Base-by-base conservation (phyloP, 2,797 vertebrate species). In the Ciconia nigra region DNA sequence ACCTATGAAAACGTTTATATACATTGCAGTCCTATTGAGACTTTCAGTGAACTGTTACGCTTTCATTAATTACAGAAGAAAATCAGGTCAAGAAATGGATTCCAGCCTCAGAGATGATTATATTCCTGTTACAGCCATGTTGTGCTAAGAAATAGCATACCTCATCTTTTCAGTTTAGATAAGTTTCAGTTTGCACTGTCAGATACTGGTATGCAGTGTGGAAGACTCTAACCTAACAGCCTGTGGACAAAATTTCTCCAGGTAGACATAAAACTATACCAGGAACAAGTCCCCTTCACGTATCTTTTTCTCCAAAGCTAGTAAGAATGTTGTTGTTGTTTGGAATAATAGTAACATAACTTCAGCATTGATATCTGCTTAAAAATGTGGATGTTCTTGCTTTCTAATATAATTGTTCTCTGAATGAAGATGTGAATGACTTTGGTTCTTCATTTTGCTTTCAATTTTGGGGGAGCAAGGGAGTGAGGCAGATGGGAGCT, bases 21-120 rank as follows among this genome's bases (percentile, higher is more conserved):
- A 59, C 18, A 35, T 61, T 62, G 78, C 33, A 83, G 69, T 83
- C 67, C 71, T 81, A 58, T n/a, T 52, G 81, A 89, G 88, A 93
- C 49, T 80, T 87, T 65, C 86, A 71, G 71, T 83, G 86, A 93
- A 92, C 37, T 78, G 52, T 58, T 92, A 58, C 5, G 5, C 15
- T 86, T 67, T 94, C 79, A 77, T 95, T 96, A 96, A 92, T 96
- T 92, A 93, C 89, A 74, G 67, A 89, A 92, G 71, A 89, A 96
- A 96, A 96, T 87, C 80, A 93, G 94, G 89, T 94, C 91, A 95
- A 93, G 77, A 71, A 91, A 87, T 47, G 46, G 55, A 88, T 95
- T 94, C 72, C n/a, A 71, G 69, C 44, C 74, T 80, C 41, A 61
- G 90, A 95, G 80, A 82, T 96, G 76, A 79, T 88, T 89, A 79